A percentile compares a stretch with the other conserved stretches of the same genome.
Conservation (phyloP, 2,113 vertebrate genomes). For the Loxodonta africana region DNA sequence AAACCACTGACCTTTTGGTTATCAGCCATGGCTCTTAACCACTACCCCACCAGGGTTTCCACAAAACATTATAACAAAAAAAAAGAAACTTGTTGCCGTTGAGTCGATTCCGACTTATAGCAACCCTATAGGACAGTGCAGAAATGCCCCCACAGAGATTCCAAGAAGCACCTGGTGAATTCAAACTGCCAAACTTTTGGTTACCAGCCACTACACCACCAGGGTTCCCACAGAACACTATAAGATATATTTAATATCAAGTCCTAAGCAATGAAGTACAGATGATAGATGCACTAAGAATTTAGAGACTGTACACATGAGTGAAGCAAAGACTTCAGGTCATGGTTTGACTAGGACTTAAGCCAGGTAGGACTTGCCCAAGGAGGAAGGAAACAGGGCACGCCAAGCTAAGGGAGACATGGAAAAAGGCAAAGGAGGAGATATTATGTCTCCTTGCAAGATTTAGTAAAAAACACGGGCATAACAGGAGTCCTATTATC, state of each 20-base stretch:
- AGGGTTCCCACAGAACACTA: not conserved
- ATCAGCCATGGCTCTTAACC: too few relatives aligned
- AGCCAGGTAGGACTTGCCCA: not conserved
- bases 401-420: not conserved
- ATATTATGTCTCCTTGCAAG: not conserved
- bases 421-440: not conserved
- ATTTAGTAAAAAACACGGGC: not conserved
- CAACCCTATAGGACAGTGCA: too few relatives aligned
- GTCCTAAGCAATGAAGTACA: conserved; percentile 24
- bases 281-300: not conserved
- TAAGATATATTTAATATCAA: not conserved
- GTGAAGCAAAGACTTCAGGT: not conserved
- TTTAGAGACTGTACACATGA: not conserved
- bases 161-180: too few relatives aligned
- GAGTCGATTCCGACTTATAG: too few relatives aligned
- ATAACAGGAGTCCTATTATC: not conserved
- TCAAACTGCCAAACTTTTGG: too few relatives aligned
- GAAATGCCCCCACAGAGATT: too few relatives aligned
- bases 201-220: too few relatives aligned
- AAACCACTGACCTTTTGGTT: too few relatives aligned
- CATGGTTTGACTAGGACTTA: not conserved
- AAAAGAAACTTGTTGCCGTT: too few relatives aligned
- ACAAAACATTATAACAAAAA: too few relatives aligned
- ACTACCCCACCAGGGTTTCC: too few relatives aligned
- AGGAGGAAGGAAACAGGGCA: not conserved